These are phyloP conservation scores for Myrmecobius fasciatus DNA, from an alignment of 2,113 vertebrate genomes.

Conservation along the genomic window DNA sequence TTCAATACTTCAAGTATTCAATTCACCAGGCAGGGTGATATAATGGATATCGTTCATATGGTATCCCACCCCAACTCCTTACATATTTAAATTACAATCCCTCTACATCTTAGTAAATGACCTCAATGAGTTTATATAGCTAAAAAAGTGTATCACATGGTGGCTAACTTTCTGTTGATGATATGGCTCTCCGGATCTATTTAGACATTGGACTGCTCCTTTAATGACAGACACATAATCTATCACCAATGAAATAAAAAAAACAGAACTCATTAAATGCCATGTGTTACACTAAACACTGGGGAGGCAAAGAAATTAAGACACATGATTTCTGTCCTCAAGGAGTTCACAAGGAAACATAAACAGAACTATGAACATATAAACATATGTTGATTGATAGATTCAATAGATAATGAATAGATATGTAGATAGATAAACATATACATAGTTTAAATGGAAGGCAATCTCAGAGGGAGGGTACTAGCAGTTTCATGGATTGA, in stretches of 20 bases:
- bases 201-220: background rate
- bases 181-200: background rate
- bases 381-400: too few species aligned
- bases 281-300: background rate
- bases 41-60: background rate
- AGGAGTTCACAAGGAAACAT: background rate
- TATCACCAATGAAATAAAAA: background rate
- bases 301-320: background rate
- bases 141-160: background rate
- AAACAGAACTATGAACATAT: background rate
- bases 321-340: background rate
- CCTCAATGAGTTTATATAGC: background rate
- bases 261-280: background rate
- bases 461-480: background rate
- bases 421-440: background rate
- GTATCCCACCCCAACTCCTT: background rate
- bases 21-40: background rate
- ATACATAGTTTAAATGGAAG: background rate
- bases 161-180: background rate
- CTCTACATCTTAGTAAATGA: background rate
- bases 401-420: too few species aligned
- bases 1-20: background rate
- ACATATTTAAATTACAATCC: background rate
- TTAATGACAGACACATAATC: background rate
- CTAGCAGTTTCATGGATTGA: background rate